These are phyloP conservation scores for Sapajus apella DNA, from an alignment of 2,113 vertebrate species.

Conservation along the genomic window DNA sequence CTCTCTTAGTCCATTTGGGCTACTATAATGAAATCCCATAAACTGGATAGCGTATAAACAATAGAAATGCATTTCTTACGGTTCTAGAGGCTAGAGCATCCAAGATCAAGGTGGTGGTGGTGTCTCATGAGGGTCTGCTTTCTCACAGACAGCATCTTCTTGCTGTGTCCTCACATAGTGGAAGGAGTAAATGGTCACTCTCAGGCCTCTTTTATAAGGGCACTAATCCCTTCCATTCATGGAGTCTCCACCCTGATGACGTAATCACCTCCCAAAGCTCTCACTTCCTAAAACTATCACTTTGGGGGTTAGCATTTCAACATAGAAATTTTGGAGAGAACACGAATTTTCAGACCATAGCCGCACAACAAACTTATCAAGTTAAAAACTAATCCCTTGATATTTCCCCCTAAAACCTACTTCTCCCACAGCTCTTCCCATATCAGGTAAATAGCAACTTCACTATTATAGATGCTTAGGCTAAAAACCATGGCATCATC, in stretches of 20 bases:
- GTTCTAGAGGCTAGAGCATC: not conserved
- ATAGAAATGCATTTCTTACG: not conserved
- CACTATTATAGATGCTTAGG: not conserved
- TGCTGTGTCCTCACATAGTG: not conserved
- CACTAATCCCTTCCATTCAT: not conserved
- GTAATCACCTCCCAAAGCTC: not conserved
- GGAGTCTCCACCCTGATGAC: not conserved
- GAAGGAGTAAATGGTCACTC: not conserved
- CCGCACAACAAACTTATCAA: not conserved
- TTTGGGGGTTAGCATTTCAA: not conserved
- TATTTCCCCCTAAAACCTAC: not conserved
- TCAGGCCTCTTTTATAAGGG: not conserved
- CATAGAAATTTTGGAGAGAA: not conserved
- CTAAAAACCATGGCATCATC: not conserved
- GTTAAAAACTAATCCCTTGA: conserved; percentile 28
- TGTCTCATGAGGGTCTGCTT: not conserved
- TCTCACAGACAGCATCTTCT: not conserved
- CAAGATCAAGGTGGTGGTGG: not conserved
- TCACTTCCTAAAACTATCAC: not conserved
- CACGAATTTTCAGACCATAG: not conserved
- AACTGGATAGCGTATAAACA: not conserved
- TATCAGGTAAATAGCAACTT: not conserved
- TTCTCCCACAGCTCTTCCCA: not conserved
- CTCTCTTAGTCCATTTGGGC: not conserved
- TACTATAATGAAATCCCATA: not conserved